A percentile compares a stretch with the other conserved stretches of the same genome.
Conservation (phyloP, 2,797 vertebrate species). For the Rousettus madagascariensis region DNA sequence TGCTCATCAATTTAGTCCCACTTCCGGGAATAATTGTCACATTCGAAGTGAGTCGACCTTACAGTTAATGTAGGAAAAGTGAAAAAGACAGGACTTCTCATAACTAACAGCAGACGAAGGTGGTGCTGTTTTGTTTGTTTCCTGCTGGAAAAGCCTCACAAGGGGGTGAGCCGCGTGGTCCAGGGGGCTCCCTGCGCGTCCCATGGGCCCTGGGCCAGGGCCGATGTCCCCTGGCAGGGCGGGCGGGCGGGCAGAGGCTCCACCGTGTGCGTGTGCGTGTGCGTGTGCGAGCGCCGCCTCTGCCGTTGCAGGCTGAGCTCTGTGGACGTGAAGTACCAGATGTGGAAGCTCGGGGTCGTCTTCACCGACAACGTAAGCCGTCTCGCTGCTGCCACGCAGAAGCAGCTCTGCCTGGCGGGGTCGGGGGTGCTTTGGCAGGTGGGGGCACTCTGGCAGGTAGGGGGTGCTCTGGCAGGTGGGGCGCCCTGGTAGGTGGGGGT, state of each 20-base stretch:
- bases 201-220: not conserved
- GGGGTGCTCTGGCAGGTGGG: too few relatives aligned
- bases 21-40: not conserved
- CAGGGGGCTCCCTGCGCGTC: not conserved
- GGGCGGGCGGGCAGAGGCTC: too few relatives aligned
- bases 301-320: conserved; percentile 90
- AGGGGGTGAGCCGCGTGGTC: not conserved
- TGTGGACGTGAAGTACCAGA: conserved; percentile 97
- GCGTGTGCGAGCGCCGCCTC: not conserved
- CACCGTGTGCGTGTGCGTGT: too few relatives aligned
- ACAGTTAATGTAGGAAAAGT: not conserved
- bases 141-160: not conserved
- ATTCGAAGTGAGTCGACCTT: not conserved
- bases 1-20: not conserved
- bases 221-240: too few relatives aligned
- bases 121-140: not conserved
- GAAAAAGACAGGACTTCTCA: not conserved
- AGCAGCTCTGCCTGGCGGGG: fast-evolving
- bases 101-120: not conserved
- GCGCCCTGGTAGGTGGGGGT: too few relatives aligned
- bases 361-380: conserved; percentile 96
- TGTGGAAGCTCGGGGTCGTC: conserved; percentile 98
- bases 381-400: not conserved
- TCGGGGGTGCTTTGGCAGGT: not conserved
- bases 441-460: not conserved